Conservation (phyloP, 2,797 vertebrate genomes). For the Anguilla anguilla region DNA sequence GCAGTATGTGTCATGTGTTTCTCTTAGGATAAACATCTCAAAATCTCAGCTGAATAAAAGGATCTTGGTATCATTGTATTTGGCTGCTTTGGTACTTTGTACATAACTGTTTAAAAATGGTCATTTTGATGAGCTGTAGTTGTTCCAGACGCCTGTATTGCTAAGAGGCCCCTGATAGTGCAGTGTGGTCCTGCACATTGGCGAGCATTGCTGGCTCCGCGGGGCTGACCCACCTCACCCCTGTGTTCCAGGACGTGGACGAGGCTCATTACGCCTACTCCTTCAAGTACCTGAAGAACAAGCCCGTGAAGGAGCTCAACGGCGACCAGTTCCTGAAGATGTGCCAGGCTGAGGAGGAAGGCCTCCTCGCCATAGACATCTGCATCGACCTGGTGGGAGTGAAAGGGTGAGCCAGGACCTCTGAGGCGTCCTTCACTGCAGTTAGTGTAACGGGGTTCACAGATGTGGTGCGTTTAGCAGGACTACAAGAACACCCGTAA, state of each 20-base stretch:
- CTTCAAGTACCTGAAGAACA: slow-evolving; percentile 98
- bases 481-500: not conserved
- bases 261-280: slow-evolving; percentile 96
- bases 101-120: not conserved
- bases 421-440: not conserved
- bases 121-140: not conserved
- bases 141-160: not conserved
- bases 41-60: not conserved
- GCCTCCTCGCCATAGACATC: slow-evolving; percentile 88
- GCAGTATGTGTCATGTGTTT: not conserved
- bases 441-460: not conserved
- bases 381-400: slow-evolving; percentile 96
- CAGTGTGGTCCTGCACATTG: slow-evolving; percentile 1
- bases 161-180: not conserved
- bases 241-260: slow-evolving; percentile 83
- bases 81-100: not conserved
- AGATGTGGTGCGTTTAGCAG: not conserved
- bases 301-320: slow-evolving; percentile 93
- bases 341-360: slow-evolving; percentile 91
- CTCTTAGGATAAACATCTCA: not conserved
- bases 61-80: not conserved
- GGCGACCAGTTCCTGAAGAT: slow-evolving; percentile 98
- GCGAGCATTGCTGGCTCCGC: not conserved
- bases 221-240: not conserved
- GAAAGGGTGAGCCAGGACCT: slow-evolving; percentile 83